Conservation (phyloP, 2,113 vertebrate species). For the Pelusios castaneus region DNA sequence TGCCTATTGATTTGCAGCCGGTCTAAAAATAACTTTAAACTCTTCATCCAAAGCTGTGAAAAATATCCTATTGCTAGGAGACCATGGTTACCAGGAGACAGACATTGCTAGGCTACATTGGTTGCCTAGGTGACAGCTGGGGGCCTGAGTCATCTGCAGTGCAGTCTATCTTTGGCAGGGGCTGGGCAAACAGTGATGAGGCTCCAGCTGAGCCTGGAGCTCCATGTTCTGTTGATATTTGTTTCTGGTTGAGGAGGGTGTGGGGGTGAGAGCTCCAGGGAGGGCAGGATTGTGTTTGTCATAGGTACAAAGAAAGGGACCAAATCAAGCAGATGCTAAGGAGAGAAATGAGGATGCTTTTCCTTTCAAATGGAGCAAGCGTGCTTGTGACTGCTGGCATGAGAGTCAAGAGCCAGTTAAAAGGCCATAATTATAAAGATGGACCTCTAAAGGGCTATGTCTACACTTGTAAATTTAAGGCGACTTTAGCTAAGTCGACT, state of each 20-base stretch:
- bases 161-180: constrained; percentile 51
- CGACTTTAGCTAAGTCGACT: too few relatives aligned
- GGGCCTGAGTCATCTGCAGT: constrained; percentile 72
- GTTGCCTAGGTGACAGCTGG: constrained; percentile 74
- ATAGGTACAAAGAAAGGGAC: not conserved
- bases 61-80: constrained; percentile 82
- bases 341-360: not conserved
- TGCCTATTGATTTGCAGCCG: constrained; percentile 72
- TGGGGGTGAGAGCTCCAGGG: not conserved
- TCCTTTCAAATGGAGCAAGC: not conserved
- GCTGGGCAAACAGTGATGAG: not conserved
- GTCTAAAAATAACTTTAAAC: constrained; percentile 81
- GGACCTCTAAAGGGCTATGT: rapidly evolving
- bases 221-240: not conserved
- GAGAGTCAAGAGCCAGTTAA: not conserved
- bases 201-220: not conserved
- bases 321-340: not conserved
- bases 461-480: too few relatives aligned
- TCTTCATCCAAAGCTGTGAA: constrained; percentile 75
- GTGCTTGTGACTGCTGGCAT: not conserved
- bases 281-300: not conserved
- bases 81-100: constrained; percentile 80
- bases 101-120: constrained; percentile 78
- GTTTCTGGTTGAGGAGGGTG: not conserved
- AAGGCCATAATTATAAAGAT: not conserved